Conservation (phyloP, 2,888 invertebrate genomes). For the Syritta pipiens region DNA sequence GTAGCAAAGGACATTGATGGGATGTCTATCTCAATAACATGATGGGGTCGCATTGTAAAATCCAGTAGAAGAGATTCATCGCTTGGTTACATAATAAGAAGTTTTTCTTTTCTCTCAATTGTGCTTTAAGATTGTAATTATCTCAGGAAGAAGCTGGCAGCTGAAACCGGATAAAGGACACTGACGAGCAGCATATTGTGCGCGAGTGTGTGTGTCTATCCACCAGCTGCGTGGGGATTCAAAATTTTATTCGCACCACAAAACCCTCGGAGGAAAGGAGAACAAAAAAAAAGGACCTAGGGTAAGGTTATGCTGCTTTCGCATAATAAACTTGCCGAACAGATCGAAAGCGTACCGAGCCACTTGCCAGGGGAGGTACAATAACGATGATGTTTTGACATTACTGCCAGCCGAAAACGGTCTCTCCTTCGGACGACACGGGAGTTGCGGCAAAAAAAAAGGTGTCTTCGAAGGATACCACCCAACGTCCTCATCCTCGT, state of each 20-base stretch:
- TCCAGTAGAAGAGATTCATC: conserved; percentile 25
- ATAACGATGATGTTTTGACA: conserved; percentile 38
- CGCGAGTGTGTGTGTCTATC: not conserved
- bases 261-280: not conserved
- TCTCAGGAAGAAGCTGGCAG: conserved; percentile 14
- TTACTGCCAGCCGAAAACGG: conserved; percentile 17
- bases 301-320: conserved; percentile 1
- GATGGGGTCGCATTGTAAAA: conserved; percentile 36
- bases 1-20: conserved; percentile 31
- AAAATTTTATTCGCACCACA: not conserved
- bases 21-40: conserved; percentile 39
- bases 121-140: conserved; percentile 28
- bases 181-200: conserved; percentile 27
- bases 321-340: conserved; percentile 37
- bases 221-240: too few relatives aligned
- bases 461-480: not conserved
- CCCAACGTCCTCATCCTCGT: not conserved
- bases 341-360: conserved; percentile 9
- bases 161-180: conserved; percentile 11
- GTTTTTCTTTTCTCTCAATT: conserved; percentile 17
- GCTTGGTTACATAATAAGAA: conserved; percentile 51
- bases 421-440: not conserved
- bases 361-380: conserved; percentile 3
- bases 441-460: not conserved
- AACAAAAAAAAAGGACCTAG: not conserved